phyloP scores from a whole-genome alignment of 1,140 invertebrate genomes.

The Helicoverpa zea region DNA sequence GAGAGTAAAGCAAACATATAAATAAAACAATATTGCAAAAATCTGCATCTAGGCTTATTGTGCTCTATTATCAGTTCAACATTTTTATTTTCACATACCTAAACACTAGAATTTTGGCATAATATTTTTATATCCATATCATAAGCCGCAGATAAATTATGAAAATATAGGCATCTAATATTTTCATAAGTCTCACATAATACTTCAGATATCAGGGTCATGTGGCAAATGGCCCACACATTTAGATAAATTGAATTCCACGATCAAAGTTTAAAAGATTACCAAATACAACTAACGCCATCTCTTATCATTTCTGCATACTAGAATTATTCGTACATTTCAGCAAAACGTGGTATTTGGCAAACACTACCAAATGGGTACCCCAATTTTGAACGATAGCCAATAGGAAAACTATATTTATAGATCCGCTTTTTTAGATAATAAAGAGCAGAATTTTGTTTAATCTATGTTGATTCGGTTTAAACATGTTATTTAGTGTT shows the following conservation, averaged over 20 bases:
- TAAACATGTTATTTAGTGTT: background rate
- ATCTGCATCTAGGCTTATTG: too few species aligned
- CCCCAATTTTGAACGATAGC: slow-evolving; percentile 31
- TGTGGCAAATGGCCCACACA: background rate
- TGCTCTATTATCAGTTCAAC: too few species aligned
- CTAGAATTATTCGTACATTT: background rate
- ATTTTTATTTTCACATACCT: too few species aligned
- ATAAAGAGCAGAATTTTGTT: background rate
- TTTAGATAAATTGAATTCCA: background rate
- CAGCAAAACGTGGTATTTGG: slow-evolving; percentile 22
- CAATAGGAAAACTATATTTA: slow-evolving; percentile 22
- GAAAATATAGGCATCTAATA: too few species aligned
- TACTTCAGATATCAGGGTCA: background rate
- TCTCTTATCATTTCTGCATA: background rate
- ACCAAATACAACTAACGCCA: background rate
- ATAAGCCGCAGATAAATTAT: too few species aligned
- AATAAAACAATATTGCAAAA: too few species aligned
- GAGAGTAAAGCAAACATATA: too few species aligned
- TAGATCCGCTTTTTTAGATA: slow-evolving; percentile 1
- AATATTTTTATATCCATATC: too few species aligned
- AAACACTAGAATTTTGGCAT: too few species aligned
- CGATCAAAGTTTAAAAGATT: background rate
- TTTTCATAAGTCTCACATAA: too few species aligned
- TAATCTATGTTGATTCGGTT: background rate
- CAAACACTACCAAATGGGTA: background rate